Percentiles rank a stretch among this genome's conserved stretches.
Conservation (phyloP, 2,888 invertebrate species). For the Drosophila mulleri region DNA sequence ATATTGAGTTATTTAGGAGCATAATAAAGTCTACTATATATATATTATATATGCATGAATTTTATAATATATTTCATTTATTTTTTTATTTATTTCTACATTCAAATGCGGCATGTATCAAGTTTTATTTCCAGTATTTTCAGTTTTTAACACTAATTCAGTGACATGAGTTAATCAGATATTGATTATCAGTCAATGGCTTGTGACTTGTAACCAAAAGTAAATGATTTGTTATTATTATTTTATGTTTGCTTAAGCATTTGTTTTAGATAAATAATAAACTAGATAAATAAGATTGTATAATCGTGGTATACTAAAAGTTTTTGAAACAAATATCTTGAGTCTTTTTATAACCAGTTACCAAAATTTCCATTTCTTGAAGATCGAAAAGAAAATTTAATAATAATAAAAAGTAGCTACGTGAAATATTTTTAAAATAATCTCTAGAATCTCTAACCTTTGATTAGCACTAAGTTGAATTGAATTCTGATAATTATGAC, state of each 20-base stretch:
- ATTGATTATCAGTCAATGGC: not conserved
- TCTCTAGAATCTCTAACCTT: not conserved
- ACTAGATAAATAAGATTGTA: too few species aligned
- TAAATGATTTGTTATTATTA: too few species aligned
- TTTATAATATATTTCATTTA: too few species aligned
- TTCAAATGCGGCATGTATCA: not conserved
- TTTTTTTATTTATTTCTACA: not conserved
- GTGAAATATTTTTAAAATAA: not conserved
- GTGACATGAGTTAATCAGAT: not conserved
- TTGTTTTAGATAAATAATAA: too few species aligned
- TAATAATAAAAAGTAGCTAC: not conserved
- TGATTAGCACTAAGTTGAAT: not conserved
- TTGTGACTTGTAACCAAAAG: not conserved
- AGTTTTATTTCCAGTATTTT: not conserved
- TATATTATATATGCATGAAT: too few species aligned
- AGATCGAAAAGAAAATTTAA: not conserved
- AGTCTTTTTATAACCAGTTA: too few species aligned
- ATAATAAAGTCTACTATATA: too few species aligned
- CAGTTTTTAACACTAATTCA: not conserved
- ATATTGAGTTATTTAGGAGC: too few species aligned
- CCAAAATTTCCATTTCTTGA: too few species aligned
- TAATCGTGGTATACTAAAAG: too few species aligned
- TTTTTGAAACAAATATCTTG: too few species aligned
- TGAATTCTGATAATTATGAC: not conserved
- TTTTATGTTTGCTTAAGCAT: too few species aligned